Conservation (phyloP, 2,888 invertebrate genomes). For the Epinotia brunnichana region DNA sequence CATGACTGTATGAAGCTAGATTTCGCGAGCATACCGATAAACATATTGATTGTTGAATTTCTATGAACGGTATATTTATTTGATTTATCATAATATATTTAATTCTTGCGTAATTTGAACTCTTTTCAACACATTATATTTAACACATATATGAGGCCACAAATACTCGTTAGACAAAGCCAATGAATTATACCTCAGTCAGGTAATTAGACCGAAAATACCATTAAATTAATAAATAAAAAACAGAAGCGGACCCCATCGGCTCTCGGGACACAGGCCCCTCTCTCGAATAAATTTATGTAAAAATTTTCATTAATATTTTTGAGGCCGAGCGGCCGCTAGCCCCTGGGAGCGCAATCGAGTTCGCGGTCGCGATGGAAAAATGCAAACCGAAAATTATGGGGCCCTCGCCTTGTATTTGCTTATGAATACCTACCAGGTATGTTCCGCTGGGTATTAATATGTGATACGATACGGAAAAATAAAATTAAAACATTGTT, state of each 20-base stretch:
- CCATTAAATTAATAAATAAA: constrained; percentile 84
- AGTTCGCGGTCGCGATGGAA: constrained; percentile 83
- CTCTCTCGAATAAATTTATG: constrained; percentile 84
- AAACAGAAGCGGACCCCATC: constrained; percentile 78
- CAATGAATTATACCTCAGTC: constrained; percentile 82
- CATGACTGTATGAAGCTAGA: constrained; percentile 16
- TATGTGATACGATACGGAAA: constrained; percentile 70
- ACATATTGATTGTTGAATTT: constrained; percentile 14
- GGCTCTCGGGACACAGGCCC: constrained; percentile 73
- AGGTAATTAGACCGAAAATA: constrained; percentile 84
- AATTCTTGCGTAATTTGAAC: not conserved
- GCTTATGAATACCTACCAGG: constrained; percentile 81
- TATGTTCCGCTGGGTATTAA: constrained; percentile 66
- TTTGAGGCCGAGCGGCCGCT: constrained; percentile 80
- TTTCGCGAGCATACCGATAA: not conserved
- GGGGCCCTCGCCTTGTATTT: constrained; percentile 82
- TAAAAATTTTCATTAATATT: constrained; percentile 85
- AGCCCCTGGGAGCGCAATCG: constrained; percentile 82
- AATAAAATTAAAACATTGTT: constrained; percentile 73
- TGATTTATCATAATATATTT: not conserved
- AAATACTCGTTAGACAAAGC: constrained; percentile 71
- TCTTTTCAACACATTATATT: constrained; percentile 52
- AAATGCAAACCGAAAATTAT: constrained; percentile 84
- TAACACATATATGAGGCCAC: constrained; percentile 66
- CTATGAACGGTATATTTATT: not conserved